Evolutionary conservation across 2,888 invertebrate species (phyloP).

Genomic region (Sacculina carcini): DNA sequence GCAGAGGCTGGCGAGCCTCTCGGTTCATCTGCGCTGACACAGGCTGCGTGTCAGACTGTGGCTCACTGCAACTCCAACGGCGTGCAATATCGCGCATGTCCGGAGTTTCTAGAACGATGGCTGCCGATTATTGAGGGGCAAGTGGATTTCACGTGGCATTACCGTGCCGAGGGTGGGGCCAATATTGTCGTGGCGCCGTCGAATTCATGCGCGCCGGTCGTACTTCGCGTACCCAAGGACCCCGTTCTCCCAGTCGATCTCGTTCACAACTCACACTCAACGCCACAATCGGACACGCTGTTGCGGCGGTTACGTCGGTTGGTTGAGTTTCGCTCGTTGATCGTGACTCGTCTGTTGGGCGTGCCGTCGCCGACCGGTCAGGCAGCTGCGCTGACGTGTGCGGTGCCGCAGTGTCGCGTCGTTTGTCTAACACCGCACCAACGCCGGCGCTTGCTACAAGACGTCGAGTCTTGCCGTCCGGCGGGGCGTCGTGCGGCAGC

Average conservation of each 20-base stretch:
- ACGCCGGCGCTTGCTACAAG: background rate
- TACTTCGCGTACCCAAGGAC: background rate
- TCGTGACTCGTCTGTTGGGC: background rate
- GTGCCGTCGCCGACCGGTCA: background rate
- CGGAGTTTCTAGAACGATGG: too few relatives aligned
- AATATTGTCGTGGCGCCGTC: conserved; percentile 5
- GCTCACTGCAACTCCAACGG: too few relatives aligned
- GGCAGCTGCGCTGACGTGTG: too few relatives aligned
- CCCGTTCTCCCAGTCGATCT: too few relatives aligned
- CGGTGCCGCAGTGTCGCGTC: background rate
- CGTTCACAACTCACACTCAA: too few relatives aligned
- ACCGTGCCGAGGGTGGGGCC: conserved; percentile 7
- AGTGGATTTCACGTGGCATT: conserved; percentile 6
- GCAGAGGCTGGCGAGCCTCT: too few relatives aligned
- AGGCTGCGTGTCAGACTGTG: too few relatives aligned
- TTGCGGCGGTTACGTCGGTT: background rate
- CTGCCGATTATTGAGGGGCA: too few relatives aligned
- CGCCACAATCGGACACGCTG: too few relatives aligned
- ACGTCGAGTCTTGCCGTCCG: background rate
- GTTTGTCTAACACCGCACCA: background rate
- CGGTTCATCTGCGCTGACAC: too few relatives aligned
- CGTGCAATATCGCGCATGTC: too few relatives aligned
- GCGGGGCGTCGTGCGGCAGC: background rate
- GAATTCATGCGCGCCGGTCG: background rate
- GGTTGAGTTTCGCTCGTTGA: background rate